Conservation (phyloP, 2,113 vertebrate genomes). For the Eclectus roratus region DNA sequence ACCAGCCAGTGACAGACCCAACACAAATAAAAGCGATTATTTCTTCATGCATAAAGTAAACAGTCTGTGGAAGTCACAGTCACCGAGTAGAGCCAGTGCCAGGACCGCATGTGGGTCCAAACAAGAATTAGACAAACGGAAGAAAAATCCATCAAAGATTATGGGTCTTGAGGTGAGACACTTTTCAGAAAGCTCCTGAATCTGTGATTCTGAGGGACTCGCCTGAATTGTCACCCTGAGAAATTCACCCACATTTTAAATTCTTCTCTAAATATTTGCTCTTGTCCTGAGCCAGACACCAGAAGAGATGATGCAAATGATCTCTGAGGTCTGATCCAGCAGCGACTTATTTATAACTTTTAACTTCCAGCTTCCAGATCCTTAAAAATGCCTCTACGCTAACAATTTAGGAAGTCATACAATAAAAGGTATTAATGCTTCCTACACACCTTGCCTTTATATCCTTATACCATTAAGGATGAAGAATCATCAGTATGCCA, state of each 20-base stretch:
- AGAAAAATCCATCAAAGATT: not conserved
- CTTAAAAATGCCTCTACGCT: not conserved
- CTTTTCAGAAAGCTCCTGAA: not conserved
- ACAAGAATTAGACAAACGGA: not conserved
- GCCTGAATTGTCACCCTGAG: not conserved
- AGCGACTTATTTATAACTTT: not conserved
- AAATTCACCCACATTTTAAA: not conserved
- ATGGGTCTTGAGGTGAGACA: rapidly evolving
- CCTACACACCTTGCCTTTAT: not conserved
- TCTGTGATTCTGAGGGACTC: not conserved
- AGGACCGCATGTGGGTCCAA: not conserved
- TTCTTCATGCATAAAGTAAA: not conserved
- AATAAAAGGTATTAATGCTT: not conserved
- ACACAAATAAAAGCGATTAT: not conserved
- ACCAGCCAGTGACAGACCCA: not conserved
- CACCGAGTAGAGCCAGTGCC: not conserved
- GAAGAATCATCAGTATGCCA: not conserved
- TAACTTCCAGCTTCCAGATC: not conserved
- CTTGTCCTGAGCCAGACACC: not conserved
- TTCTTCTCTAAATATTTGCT: not conserved
- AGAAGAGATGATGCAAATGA: not conserved
- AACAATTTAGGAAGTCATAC: not conserved
- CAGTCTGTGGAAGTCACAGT: not conserved
- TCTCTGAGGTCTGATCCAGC: not conserved
- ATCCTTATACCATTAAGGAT: not conserved